phyloP scores from a whole-genome alignment of 2,113 vertebrate species.

The Bos javanicus region DNA sequence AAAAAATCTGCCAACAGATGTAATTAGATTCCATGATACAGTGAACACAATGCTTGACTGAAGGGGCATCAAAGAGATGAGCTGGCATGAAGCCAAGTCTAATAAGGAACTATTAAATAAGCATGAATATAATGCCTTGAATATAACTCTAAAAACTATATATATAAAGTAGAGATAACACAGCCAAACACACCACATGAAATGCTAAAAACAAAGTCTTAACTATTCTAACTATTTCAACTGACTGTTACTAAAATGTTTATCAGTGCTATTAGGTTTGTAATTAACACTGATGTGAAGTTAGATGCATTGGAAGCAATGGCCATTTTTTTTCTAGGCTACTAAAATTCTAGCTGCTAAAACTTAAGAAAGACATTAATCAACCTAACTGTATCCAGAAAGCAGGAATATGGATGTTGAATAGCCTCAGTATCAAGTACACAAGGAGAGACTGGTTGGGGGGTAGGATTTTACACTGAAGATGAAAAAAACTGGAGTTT shows the following conservation, averaged over 20 bases:
- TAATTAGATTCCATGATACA: neutral
- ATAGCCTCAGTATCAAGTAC: neutral
- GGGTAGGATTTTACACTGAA: neutral
- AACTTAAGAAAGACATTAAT: neutral
- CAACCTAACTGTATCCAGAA: neutral
- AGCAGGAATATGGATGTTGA: too few relatives aligned
- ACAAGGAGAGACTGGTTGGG: neutral
- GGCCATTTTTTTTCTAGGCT: neutral
- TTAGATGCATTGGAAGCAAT: neutral
- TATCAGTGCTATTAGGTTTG: neutral
- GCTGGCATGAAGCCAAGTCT: neutral
- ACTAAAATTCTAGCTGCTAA: neutral
- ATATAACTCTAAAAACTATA: neutral
- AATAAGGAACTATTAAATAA: neutral
- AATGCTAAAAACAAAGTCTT: neutral
- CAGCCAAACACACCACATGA: neutral
- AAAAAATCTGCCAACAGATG: neutral
- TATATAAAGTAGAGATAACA: neutral
- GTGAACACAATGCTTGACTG: neutral
- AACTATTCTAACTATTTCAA: neutral
- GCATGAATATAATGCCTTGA: neutral
- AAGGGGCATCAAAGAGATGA: neutral
- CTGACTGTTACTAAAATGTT: neutral
- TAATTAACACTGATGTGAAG: neutral
- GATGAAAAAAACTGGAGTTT: neutral